Conservation (phyloP, 2,888 invertebrate genomes). For the Archaeoteleia sp. region DNA sequence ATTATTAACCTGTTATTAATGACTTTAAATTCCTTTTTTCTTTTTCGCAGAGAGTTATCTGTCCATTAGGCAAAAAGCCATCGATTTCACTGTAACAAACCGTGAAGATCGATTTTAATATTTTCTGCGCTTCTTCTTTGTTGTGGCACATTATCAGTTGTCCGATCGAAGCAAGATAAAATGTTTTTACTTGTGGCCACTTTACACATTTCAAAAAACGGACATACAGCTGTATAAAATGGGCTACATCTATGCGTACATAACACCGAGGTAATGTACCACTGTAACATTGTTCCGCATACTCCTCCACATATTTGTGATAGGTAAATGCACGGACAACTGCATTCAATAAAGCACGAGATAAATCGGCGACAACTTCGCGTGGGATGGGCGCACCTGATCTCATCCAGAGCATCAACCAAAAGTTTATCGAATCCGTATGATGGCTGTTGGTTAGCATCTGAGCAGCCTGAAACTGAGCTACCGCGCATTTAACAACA, state of each 20-base stretch:
- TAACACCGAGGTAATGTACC: neutral
- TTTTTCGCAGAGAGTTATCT: no score
- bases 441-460: neutral
- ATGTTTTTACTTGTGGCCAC: neutral
- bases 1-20: no score
- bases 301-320: neutral
- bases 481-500: no score
- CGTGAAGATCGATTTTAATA: no score
- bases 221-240: constrained; percentile 2
- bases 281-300: neutral
- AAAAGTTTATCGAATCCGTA: neutral
- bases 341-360: neutral
- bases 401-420: neutral
- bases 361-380: neutral
- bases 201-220: constrained; percentile 1
- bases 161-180: constrained; percentile 4
- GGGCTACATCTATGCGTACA: constrained; percentile 8
- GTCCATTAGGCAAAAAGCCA: no score
- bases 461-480: neutral
- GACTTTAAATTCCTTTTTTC: no score
- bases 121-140: neutral
- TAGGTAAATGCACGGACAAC: neutral
- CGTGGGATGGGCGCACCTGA: neutral
- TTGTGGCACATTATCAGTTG: constrained; percentile 6
- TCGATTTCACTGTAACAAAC: no score